Conservation (phyloP, 2,888 invertebrate genomes). For the Brachyptera risi region DNA sequence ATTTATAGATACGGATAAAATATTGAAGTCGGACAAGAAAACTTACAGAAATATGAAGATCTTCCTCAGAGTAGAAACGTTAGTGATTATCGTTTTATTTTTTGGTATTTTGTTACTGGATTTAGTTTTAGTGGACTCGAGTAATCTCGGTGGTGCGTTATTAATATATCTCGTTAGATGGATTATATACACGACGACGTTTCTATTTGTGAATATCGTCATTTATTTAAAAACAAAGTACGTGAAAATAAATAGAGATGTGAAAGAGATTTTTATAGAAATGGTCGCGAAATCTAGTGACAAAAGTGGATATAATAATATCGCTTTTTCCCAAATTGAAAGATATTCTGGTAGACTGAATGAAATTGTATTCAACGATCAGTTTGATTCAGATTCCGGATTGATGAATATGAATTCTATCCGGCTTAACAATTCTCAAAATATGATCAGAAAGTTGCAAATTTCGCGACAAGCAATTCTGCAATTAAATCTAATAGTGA, state of each 20-base stretch:
- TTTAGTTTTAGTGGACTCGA: neutral
- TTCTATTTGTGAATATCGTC: neutral
- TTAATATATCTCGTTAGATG: neutral
- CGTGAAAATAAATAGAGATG: neutral
- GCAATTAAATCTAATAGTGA: too few relatives aligned
- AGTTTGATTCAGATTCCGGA: too few relatives aligned
- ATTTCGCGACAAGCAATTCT: too few relatives aligned
- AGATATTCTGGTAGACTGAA: too few relatives aligned
- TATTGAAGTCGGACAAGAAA: neutral
- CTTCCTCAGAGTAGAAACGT: neutral
- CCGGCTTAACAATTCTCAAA: too few relatives aligned
- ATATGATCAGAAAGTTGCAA: too few relatives aligned
- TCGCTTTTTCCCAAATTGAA: too few relatives aligned
- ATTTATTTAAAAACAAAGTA: neutral
- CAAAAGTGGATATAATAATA: too few relatives aligned
- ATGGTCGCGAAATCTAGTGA: too few relatives aligned
- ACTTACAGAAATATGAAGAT: neutral
- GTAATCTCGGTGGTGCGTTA: neutral
- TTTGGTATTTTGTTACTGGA: neutral
- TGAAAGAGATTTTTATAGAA: neutral
- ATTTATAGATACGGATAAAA: neutral
- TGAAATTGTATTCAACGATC: too few relatives aligned
- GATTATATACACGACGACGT: neutral
- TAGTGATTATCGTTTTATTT: neutral
- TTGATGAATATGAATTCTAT: too few relatives aligned